Evolutionary conservation across 2,797 vertebrate genomes (phyloP).

Genomic region (Sparidentex hasta): DNA sequence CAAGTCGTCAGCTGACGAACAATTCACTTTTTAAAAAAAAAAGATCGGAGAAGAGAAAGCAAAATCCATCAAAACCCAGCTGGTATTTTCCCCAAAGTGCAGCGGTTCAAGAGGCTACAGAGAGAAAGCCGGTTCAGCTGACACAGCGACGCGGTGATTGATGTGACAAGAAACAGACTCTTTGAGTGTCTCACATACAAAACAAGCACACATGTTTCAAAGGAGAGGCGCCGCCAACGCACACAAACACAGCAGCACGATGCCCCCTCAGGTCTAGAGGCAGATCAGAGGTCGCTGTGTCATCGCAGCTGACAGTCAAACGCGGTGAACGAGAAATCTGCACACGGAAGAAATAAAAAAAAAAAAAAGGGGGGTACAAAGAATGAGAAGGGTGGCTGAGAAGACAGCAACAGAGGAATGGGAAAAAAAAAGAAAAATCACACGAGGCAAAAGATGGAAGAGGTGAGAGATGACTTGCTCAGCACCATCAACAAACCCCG

Average conservation of each 20-base stretch:
- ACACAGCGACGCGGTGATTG: constrained; percentile 50
- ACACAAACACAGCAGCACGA: constrained; percentile 32
- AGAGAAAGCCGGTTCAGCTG: constrained; percentile 37
- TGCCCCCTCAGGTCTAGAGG: constrained; percentile 35
- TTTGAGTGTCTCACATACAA: constrained; percentile 47
- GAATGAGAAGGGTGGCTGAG: background rate
- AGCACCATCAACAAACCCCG: constrained; percentile 31
- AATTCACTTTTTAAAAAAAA: background rate
- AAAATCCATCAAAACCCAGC: constrained; percentile 12
- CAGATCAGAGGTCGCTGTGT: constrained; percentile 66
- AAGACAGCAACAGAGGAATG: constrained; percentile 1
- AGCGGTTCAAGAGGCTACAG: constrained; percentile 4
- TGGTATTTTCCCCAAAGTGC: background rate
- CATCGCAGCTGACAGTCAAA: constrained; percentile 75
- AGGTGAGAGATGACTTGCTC: constrained; percentile 47
- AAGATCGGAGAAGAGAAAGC: background rate
- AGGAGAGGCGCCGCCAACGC: constrained; percentile 30
- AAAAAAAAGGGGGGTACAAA: constrained; percentile 31
- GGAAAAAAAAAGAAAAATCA: constrained; percentile 10
- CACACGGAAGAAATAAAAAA: constrained; percentile 20
- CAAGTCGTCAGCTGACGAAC: background rate
- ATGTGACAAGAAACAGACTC: constrained; percentile 63
- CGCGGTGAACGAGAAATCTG: constrained; percentile 49
- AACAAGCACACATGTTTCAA: constrained; percentile 32
- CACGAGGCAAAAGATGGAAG: constrained; percentile 22